Base-by-base conservation (phyloP, 1,140 invertebrate species). In the Eumaeus atala region DNA sequence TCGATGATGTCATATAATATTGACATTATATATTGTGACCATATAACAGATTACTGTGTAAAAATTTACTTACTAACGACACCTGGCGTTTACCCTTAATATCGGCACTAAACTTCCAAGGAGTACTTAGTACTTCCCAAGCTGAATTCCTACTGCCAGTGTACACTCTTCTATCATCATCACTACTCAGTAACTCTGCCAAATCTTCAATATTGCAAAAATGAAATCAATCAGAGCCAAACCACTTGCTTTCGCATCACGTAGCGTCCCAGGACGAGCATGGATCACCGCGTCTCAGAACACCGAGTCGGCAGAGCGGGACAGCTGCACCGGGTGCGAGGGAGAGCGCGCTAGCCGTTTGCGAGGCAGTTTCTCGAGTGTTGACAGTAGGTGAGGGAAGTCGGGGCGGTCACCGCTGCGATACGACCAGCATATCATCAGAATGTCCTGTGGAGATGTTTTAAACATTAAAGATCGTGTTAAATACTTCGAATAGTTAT, bases 351-450 rank as follows among this genome's bases (percentile, higher is more conserved):
- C 95, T 58, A 99, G 91, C 55, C 96, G 91, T 90, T 98, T 98
- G 76, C 95, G 95, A 48, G 97, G 96, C 68, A 99, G 89, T 76
- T 94, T 94, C 74, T 98, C 95, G 58, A 99, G 90, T 44, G 93
- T 93, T 58, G 93, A 93, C 56, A 96, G 89, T 37, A 99, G 88
- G 59, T 92, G 91, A 55, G 92, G 91, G 88, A 99, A 99, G 72
- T 98, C 95, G 0, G 96, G 96, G 59, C 98, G 90, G 72, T 96
- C 95, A 48, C 91, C 89, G 9, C 93, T 88, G 51, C 92, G 91
- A 79, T 93, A 98, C 40, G 95, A 92, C 98, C 98, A 99, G 84
- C 98, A 99, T 61, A 93, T 89, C 95, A 99, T 97, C 61, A 99
- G 87, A 73, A 99, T 95, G 77, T 99, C 97, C 95, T 98, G 79